These are phyloP conservation scores for Hypomecis punctinalis DNA, from an alignment of 2,888 invertebrate species.

Conservation along the genomic window DNA sequence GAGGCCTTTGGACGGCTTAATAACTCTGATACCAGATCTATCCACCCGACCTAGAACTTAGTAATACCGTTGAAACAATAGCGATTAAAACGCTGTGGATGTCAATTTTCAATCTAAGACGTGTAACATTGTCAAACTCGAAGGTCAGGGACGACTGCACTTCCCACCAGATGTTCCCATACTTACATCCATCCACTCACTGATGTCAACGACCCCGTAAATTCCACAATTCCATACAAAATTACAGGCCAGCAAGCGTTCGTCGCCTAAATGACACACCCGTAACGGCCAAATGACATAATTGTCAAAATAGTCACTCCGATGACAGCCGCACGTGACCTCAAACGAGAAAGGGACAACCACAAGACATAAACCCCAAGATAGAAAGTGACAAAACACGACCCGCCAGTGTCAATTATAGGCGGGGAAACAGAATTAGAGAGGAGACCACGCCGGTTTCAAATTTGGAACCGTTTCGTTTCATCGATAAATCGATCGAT, in stretches of 20 bases:
- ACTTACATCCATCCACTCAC: conserved; percentile 62
- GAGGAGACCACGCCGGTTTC: conserved; percentile 76
- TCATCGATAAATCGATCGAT: conserved; percentile 83
- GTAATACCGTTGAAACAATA: no score
- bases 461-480: conserved; percentile 84
- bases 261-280: conserved; percentile 83
- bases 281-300: conserved; percentile 84
- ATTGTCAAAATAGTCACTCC: conserved; percentile 84
- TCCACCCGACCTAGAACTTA: no score
- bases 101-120: no score
- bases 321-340: conserved; percentile 83
- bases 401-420: conserved; percentile 83
- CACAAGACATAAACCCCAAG: conserved; percentile 41
- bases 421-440: conserved; percentile 84
- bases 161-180: conserved; percentile 79
- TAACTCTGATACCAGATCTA: no score
- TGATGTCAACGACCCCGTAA: conserved; percentile 75
- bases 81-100: no score
- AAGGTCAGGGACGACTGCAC: conserved; percentile 33
- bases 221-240: conserved; percentile 79
- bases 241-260: conserved; percentile 80
- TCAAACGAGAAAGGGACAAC: conserved; percentile 59
- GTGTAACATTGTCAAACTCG: conserved; percentile 11
- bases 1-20: no score
- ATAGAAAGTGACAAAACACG: conserved; percentile 60